These are phyloP conservation scores for Diloba caeruleocephala DNA, from an alignment of 2,888 invertebrate species.

Conservation along the genomic window DNA sequence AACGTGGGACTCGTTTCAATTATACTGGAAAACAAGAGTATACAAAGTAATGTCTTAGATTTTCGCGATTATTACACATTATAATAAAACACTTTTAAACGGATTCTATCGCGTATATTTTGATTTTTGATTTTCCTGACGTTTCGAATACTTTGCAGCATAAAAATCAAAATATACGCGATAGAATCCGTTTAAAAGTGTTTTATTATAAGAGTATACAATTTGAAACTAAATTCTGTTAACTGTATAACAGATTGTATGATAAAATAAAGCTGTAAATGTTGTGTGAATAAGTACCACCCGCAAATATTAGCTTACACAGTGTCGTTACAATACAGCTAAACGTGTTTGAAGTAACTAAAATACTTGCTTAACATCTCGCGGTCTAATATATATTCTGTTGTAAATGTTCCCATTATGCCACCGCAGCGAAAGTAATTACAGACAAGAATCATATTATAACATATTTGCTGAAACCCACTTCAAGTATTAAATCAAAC, in stretches of 20 bases:
- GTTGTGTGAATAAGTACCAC: constrained; percentile 3
- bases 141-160: too few species aligned
- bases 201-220: too few species aligned
- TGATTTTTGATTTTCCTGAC: too few species aligned
- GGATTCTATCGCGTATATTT: too few species aligned
- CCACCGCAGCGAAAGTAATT: constrained; percentile 38
- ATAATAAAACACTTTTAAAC: too few species aligned
- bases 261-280: constrained; percentile 17
- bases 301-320: constrained; percentile 23
- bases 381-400: constrained; percentile 44
- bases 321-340: constrained; percentile 10
- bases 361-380: constrained; percentile 18
- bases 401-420: constrained; percentile 24
- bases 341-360: constrained; percentile 13
- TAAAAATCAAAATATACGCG: too few species aligned
- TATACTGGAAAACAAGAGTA: constrained; percentile 41
- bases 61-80: too few species aligned
- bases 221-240: constrained; percentile 24
- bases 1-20: constrained; percentile 57
- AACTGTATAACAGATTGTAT: constrained; percentile 26
- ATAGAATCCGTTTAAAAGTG: too few species aligned
- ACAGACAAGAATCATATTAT: constrained; percentile 48
- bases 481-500: constrained; percentile 52
- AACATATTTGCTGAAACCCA: constrained; percentile 47
- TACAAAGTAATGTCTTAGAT: too few species aligned